Percentiles rank a stretch among this genome's conserved stretches.
phyloP scores from a whole-genome alignment of 2,888 invertebrate species.

The Halictus quadricinctus region DNA sequence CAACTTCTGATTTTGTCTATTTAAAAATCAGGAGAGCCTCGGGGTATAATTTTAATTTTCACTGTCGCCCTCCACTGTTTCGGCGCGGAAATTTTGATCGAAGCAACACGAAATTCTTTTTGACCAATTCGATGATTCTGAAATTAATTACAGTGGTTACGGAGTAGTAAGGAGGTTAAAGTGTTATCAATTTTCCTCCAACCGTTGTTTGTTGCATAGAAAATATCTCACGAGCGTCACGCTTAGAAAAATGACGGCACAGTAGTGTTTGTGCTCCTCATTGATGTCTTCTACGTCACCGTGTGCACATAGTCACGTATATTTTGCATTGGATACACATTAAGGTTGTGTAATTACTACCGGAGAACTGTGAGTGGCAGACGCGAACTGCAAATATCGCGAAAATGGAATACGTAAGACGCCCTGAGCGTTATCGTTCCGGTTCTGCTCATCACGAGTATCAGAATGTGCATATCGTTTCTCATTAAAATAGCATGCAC shows the following conservation, averaged over 20 bases:
- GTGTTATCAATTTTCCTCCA: not conserved
- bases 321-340: conserved; percentile 29
- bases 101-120: too few species aligned
- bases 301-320: conserved; percentile 2
- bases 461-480: not conserved
- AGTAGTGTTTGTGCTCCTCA: conserved; percentile 11
- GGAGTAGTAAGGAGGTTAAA: not conserved
- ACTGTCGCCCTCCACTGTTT: too few species aligned
- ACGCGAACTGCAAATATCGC: conserved; percentile 10
- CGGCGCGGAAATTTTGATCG: too few species aligned
- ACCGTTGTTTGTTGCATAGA: not conserved
- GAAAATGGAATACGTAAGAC: not conserved
- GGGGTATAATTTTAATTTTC: not conserved
- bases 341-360: conserved; percentile 35
- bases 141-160: not conserved
- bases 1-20: not conserved
- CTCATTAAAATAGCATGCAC: not conserved
- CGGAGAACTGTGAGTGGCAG: not conserved
- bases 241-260: not conserved
- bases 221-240: not conserved
- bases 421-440: not conserved
- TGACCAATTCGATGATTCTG: not conserved
- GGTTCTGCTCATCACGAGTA: not conserved
- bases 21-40: not conserved
- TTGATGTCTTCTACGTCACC: conserved; percentile 3